These are phyloP conservation scores for Pomacea canaliculata DNA, from an alignment of 2,888 invertebrate species.

Conservation along the genomic window DNA sequence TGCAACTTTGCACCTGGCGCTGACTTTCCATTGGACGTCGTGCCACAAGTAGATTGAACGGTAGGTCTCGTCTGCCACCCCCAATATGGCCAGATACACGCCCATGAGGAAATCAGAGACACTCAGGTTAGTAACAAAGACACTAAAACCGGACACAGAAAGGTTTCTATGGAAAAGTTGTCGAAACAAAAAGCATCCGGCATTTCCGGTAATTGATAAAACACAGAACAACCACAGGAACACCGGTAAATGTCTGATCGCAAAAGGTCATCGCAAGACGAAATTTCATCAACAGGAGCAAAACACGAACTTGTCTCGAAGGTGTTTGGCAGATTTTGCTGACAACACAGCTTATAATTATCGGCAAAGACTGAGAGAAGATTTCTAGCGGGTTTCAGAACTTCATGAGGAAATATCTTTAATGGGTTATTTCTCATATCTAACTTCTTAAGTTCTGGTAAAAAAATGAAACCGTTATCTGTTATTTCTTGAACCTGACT, in stretches of 20 bases:
- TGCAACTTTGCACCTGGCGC: slow-evolving; percentile 41
- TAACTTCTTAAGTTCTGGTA: slow-evolving; percentile 11
- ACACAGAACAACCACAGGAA: slow-evolving; percentile 20
- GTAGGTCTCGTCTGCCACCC: slow-evolving; percentile 42
- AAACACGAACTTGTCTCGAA: slow-evolving; percentile 12
- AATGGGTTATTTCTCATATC: slow-evolving; percentile 18
- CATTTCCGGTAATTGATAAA: slow-evolving; percentile 25
- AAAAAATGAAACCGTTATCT: slow-evolving; percentile 10
- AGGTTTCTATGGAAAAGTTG: slow-evolving; percentile 14
- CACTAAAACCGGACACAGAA: neutral
- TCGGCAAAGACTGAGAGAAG: slow-evolving; percentile 20
- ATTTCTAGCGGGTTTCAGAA: neutral
- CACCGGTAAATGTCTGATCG: slow-evolving; percentile 14
- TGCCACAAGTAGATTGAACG: slow-evolving; percentile 42
- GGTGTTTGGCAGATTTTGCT: slow-evolving; percentile 15
- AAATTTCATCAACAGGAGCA: slow-evolving; percentile 18
- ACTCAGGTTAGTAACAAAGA: slow-evolving; percentile 1
- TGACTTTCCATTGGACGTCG: slow-evolving; percentile 42
- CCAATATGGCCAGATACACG: slow-evolving; percentile 43
- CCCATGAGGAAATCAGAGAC: slow-evolving; percentile 39
- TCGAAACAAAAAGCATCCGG: slow-evolving; percentile 23
- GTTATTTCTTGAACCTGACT: neutral
- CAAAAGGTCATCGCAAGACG: slow-evolving; percentile 29
- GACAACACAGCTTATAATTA: slow-evolving; percentile 28
- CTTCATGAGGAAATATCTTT: neutral